Evolutionary conservation across 1,140 invertebrate genomes (phyloP).

Genomic region (Physella acuta): DNA sequence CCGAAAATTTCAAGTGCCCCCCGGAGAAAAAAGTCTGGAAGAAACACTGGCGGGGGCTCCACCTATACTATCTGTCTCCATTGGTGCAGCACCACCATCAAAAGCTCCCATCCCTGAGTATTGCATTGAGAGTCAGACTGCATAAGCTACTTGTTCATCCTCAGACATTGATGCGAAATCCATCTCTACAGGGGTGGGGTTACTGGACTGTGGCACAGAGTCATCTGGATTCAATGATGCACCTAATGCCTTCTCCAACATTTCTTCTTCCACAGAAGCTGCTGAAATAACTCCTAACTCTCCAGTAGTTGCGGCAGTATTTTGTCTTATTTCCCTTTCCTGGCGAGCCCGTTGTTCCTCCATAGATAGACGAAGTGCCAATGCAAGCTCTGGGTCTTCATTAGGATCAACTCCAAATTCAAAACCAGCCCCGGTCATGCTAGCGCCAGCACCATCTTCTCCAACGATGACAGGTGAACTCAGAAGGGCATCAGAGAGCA

Average conservation of each 20-base stretch:
- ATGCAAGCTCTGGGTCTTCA: constrained; percentile 97
- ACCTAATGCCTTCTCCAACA: constrained; percentile 81
- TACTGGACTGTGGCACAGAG: constrained; percentile 20
- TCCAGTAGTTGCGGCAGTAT: constrained; percentile 39
- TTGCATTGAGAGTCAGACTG: constrained; percentile 94
- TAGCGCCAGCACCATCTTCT: constrained; percentile 88
- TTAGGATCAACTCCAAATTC: constrained; percentile 99
- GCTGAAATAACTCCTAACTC: constrained; percentile 36
- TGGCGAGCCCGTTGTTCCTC: constrained; percentile 97
- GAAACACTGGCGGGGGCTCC: too few species aligned
- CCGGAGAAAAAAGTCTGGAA: too few species aligned
- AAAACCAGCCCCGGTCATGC: constrained; percentile 79
- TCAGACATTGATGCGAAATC: constrained; percentile 92
- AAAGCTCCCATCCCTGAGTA: too few species aligned
- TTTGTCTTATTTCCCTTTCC: constrained; percentile 79
- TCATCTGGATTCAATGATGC: constrained; percentile 28
- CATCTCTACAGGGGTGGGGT: constrained; percentile 54
- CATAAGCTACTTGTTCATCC: constrained; percentile 97
- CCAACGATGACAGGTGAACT: constrained; percentile 91
- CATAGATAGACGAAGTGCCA: constrained; percentile 95
- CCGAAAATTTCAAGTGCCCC: too few species aligned
- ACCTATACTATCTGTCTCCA: too few species aligned
- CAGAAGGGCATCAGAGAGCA: constrained; percentile 91
- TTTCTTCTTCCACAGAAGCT: constrained; percentile 69
- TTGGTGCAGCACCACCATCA: too few species aligned